Conservation (phyloP, 35 echinoderm and acorn worm species). For the Stichopus chloronotus region DNA sequence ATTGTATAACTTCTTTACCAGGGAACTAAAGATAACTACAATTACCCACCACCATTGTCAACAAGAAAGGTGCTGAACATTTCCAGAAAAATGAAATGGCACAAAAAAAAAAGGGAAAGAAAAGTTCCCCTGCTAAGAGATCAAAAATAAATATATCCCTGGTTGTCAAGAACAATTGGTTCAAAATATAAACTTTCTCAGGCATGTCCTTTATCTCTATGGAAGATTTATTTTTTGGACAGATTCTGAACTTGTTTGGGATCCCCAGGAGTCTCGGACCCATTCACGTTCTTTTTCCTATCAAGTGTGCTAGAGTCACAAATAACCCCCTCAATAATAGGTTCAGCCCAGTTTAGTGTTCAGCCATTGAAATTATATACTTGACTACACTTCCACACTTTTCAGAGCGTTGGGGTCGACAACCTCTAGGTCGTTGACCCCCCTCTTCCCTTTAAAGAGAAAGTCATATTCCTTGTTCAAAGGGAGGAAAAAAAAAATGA, state of each 20-base stretch:
- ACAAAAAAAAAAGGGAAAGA: not conserved
- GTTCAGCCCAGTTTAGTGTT: slow-evolving; percentile 50
- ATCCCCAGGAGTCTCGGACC: slow-evolving; percentile 6
- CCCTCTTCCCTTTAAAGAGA: not conserved
- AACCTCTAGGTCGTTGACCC: slow-evolving; percentile 28
- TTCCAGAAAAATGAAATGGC: not conserved
- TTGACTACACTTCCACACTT: slow-evolving; percentile 14
- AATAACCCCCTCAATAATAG: slow-evolving; percentile 27
- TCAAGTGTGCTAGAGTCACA: slow-evolving; percentile 13
- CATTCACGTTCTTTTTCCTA: not conserved
- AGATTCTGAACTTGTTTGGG: not conserved
- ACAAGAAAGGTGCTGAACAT: not conserved
- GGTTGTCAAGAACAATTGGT: slow-evolving; percentile 49
- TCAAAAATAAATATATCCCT: slow-evolving; percentile 18
- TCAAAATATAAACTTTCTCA: slow-evolving; percentile 20
- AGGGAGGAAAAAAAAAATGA: no score
- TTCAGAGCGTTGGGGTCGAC: not conserved
- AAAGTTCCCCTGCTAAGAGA: slow-evolving; percentile 27
- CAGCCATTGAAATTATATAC: slow-evolving; percentile 6
- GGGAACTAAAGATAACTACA: no score
- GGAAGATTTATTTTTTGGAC: slow-evolving; percentile 21
- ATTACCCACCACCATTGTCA: not conserved
- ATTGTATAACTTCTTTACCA: not conserved
- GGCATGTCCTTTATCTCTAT: slow-evolving; percentile 23
- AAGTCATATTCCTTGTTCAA: no score